phyloP scores from a whole-genome alignment of 2,113 vertebrate genomes.

The Nerophis ophidion region DNA sequence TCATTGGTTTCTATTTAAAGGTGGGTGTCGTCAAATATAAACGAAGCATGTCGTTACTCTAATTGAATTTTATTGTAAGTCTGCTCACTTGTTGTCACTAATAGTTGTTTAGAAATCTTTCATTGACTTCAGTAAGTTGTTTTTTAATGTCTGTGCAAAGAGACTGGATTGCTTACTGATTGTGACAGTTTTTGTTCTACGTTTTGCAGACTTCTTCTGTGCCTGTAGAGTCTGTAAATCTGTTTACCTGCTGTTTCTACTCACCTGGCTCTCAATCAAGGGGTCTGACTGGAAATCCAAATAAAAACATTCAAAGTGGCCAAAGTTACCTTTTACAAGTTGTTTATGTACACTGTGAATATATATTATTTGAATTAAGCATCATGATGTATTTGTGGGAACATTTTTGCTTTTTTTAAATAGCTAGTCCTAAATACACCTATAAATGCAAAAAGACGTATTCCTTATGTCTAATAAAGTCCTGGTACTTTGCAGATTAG shows the following conservation, averaged over 20 bases:
- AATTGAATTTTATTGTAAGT: constrained; percentile 37
- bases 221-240: constrained; percentile 29
- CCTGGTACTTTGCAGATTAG: too few relatives aligned
- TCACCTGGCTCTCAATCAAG: constrained; percentile 43
- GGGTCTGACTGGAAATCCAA: constrained; percentile 45
- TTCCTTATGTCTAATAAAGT: too few relatives aligned
- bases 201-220: constrained; percentile 27
- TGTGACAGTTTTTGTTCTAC: constrained; percentile 19
- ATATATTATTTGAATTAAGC: too few relatives aligned
- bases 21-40: constrained; percentile 9
- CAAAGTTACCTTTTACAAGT: neutral
- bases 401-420: too few relatives aligned
- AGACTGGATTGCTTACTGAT: constrained; percentile 12
- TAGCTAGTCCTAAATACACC: too few relatives aligned
- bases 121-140: constrained; percentile 8
- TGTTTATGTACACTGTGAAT: too few relatives aligned
- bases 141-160: constrained; percentile 16
- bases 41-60: constrained; percentile 10
- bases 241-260: constrained; percentile 52
- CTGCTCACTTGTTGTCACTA: constrained; percentile 20
- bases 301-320: constrained; percentile 56
- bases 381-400: too few relatives aligned
- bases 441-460: too few relatives aligned
- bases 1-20: constrained; percentile 20
- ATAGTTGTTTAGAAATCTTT: constrained; percentile 24